These are phyloP conservation scores for Ephialtes manifestator DNA, from an alignment of 2,888 invertebrate genomes.

Conservation along the genomic window DNA sequence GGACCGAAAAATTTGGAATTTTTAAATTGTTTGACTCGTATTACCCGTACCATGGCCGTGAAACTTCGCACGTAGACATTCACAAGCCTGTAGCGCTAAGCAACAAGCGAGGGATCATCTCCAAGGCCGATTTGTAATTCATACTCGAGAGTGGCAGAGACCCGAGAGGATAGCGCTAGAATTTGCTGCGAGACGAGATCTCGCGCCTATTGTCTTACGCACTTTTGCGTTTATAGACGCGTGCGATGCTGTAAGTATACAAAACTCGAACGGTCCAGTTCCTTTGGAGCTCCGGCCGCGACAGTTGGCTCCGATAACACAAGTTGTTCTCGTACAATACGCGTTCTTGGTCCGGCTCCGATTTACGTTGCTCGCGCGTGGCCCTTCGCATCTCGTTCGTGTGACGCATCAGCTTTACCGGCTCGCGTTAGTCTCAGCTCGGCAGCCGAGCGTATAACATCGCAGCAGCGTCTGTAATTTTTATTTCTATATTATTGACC, in stretches of 20 bases:
- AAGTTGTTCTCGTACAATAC: conserved; percentile 27
- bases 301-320: conserved; percentile 71
- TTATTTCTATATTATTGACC: not conserved
- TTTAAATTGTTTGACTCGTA: not conserved
- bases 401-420: conserved; percentile 45
- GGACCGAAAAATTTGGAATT: not conserved
- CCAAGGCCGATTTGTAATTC: conserved; percentile 71
- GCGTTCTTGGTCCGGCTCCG: conserved; percentile 45
- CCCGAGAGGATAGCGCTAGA: conserved; percentile 48
- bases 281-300: conserved; percentile 47
- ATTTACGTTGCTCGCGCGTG: conserved; percentile 57
- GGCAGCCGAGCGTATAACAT: conserved; percentile 42
- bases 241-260: conserved; percentile 30
- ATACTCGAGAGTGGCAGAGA: conserved; percentile 66
- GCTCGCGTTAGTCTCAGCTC: conserved; percentile 51
- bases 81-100: conserved; percentile 49
- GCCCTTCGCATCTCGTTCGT: conserved; percentile 15
- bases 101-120: conserved; percentile 64
- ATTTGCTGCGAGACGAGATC: conserved; percentile 39
- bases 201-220: conserved; percentile 63
- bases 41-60: conserved; percentile 19
- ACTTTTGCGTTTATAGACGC: conserved; percentile 53
- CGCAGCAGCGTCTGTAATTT: not conserved
- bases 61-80: conserved; percentile 15
- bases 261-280: conserved; percentile 62